Conservation (phyloP, 2,113 vertebrate genomes). For the Setophaga coronata region DNA sequence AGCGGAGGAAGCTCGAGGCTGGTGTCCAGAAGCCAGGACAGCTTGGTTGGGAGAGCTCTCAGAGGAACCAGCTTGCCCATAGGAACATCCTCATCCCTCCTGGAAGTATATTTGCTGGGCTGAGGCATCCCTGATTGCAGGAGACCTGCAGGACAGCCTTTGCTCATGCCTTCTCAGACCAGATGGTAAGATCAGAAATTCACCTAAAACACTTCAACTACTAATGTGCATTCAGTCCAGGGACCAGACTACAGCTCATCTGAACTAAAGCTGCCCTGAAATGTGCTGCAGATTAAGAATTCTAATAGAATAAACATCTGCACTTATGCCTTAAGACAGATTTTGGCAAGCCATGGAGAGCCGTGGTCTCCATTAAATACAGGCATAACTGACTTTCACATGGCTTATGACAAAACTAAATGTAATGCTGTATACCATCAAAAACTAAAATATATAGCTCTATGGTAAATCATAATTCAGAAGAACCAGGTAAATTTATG, state of each 20-base stretch:
- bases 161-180: not conserved
- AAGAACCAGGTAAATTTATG: not conserved
- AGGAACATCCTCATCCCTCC: not conserved
- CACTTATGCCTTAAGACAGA: not conserved
- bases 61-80: not conserved
- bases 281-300: not conserved
- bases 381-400: not conserved
- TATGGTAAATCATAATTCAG: not conserved
- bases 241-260: not conserved
- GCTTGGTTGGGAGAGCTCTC: not conserved
- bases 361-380: not conserved
- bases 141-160: not conserved
- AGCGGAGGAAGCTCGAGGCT: fast-evolving
- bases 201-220: not conserved
- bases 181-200: not conserved
- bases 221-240: not conserved
- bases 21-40: not conserved
- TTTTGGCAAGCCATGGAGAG: not conserved
- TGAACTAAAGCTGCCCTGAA: not conserved
- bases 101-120: not conserved
- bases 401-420: not conserved
- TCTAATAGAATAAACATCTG: not conserved
- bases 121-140: not conserved
- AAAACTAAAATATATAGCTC: not conserved
- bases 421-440: not conserved